Base-by-base conservation (phyloP, 2,113 vertebrate genomes). In the Anolis carolinensis region DNA sequence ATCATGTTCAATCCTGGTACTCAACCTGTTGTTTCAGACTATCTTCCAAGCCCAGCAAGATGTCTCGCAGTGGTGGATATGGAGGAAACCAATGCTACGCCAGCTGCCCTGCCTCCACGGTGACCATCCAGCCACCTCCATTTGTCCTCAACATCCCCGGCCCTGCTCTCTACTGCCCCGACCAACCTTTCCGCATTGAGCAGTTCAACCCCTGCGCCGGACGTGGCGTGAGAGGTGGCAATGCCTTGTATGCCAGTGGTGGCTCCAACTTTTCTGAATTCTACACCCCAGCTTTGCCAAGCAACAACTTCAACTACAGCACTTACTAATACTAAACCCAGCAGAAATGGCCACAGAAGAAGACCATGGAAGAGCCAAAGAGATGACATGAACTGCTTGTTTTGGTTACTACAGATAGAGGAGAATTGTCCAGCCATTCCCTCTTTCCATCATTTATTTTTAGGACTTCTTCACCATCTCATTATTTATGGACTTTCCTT, bases 141-240 rank as follows among this genome's bases (percentile, higher is more conserved):
- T 85, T 85, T 1, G 63, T 85, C 44, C 36, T 85, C 62, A 85
- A 13, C 44, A 85, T 85, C 83, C 83, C 83, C 16, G 83, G 83
- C 8, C 83, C 83, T 4, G 74, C 83, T 1, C 74, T 85, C 74
- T 85, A 85, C 48, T 85, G 83, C 6, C 83, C 83, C 11, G 74
- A 85, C 48, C 83, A 85, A 48, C 63, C 74, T 32, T 11, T 85
- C 21, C 44, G n/a, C 62, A 85, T 85, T 23, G 74, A 85, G 32
- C 83, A 85, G 13, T 5, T 74, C 30, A 86, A 86, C 14, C 85
- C 85, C 7, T 86, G 85, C 7, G 11, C 9, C 1, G 4, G 27
- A 7, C 76, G 44, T 11, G 0, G 5, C 20, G 0, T 6, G n/a
- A n/a, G 50, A 7, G 76, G 65, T 16, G 50, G 50, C 11, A 44